Evolutionary conservation across 2,888 invertebrate species (phyloP), one percentile per base, ranked within the genome.

Genomic region (Chloroclystis v-ata): DNA sequence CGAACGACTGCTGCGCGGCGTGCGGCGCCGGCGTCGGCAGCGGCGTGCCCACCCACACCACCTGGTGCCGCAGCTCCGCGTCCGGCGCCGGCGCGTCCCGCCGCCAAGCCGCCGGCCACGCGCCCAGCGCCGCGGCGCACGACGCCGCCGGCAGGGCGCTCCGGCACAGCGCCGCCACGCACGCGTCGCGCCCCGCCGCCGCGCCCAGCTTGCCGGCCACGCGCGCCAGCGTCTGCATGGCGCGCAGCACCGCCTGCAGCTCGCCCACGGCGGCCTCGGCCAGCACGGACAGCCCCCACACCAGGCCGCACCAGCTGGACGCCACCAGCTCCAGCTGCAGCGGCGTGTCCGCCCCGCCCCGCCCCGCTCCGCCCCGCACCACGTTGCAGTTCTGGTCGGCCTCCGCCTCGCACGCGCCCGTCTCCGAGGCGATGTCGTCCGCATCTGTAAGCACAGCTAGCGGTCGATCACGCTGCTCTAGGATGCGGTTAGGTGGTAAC

Each of bases 231-330:
- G 94, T 95, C 78, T 98, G 96, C 75, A 98, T 93, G 28, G 96
- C 93, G 65, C 97, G 96, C 29, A 99, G 89, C 42, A 99, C 94
- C 62, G 93, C 94, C 80, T 99, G 99, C 12, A 94, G 90, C 78
- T 99, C 99, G 58, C 99, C 99, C 9, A 97, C 95, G 62, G 98
- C 97, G 2, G 98, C 97, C 77, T 99, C 98, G 1, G 98, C 93
- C 37, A 99, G 80, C 2, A 97, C 94, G 47, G 96, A 95, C 52
- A 98, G 84, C 0, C 98, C 97, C 63, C 97, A 96, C 26, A 98
- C 89, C 35, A 98, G 86, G 0, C 97, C 97, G 73, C 97, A 96
- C 97, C 98, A 98, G 56, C 97, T 97, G 0, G 98, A 98, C 64
- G 95, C 95, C 24, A 98, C 91, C 16, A 98, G 79, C 85, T 97